Base-by-base conservation (phyloP, 2,888 invertebrate species). In the Seira sanloemensis region DNA sequence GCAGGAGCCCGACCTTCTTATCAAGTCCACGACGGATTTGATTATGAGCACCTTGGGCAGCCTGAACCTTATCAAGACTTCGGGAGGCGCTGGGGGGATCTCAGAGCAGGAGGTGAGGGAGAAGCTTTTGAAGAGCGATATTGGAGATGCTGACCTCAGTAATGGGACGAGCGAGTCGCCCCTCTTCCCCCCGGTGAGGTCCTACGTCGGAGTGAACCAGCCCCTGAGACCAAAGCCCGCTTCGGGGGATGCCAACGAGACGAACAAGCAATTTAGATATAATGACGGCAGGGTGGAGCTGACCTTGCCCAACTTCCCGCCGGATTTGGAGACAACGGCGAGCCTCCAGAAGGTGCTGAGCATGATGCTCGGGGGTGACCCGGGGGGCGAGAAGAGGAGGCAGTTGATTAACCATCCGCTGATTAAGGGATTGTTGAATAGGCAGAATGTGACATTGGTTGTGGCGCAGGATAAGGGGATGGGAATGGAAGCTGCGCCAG, bases 161-260 rank as follows among this genome's bases (percentile, higher is more conserved):
- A 73, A 74, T 27, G 27, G 27, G 21, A 74, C 74, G 24, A 69
- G 58, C 2, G 86, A 85, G 25, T 46, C 73, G 2, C 88, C 88
- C 0, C 73, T 88, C 7, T 88, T 88, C 65, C 89, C 89, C 79
- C 96, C 96, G 0, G 95, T 94, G 0, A 94, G 95, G 90, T 96
- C 96, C 0, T 96, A 96, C 91, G 94, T 95, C 0, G 96, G 95
- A 0, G 93, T 96, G 2, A 94, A 94, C 80, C 92, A 95, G 86
- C 95, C 95, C 0, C 91, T 95, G 66, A 92, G 95, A 88, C 95
- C 94, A 0, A 92, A 94, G 58, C 94, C 94, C 0, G 37, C 50
- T 37, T n/a, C 24, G 9, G 89, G 91, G 91, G 90, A 90, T 5
- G 62, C 23, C 1, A 68, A 23, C 0, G 74, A 65, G 65, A 46